Conservation (phyloP, 2,797 vertebrate species). For the Steatocranus sp. region DNA sequence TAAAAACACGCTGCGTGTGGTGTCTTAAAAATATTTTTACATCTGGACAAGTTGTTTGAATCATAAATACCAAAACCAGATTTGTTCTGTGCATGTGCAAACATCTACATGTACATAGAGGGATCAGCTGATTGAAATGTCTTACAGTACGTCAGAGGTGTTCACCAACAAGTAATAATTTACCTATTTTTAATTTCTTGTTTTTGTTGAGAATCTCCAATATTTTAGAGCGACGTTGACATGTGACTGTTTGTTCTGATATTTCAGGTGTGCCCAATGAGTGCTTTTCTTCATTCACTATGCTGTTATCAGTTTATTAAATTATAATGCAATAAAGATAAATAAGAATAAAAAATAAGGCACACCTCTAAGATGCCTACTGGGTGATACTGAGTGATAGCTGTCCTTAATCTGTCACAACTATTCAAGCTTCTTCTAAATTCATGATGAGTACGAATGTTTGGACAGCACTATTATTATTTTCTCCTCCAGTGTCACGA, state of each 20-base stretch:
- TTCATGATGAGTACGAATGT: not conserved
- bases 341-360: not conserved
- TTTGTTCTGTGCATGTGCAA: not conserved
- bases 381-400: not conserved
- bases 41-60: not conserved
- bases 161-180: not conserved
- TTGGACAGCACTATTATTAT: not conserved
- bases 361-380: fast-evolving
- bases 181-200: fast-evolving
- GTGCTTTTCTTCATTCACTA: not conserved
- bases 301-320: not conserved
- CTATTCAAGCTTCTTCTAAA: not conserved
- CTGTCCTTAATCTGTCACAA: not conserved
- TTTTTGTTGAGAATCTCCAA: not conserved
- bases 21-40: not conserved
- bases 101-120: not conserved
- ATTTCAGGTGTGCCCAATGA: not conserved
- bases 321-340: not conserved
- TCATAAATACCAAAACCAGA: not conserved
- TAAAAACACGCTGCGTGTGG: fast-evolving
- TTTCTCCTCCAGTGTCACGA: not conserved
- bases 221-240: not conserved
- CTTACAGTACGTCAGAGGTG: not conserved
- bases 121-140: not conserved
- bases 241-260: not conserved